Evolutionary conservation across 2,797 vertebrate genomes (phyloP), one percentile per base, ranked within the genome.

Genomic region (Rhynchotus rufescens): DNA sequence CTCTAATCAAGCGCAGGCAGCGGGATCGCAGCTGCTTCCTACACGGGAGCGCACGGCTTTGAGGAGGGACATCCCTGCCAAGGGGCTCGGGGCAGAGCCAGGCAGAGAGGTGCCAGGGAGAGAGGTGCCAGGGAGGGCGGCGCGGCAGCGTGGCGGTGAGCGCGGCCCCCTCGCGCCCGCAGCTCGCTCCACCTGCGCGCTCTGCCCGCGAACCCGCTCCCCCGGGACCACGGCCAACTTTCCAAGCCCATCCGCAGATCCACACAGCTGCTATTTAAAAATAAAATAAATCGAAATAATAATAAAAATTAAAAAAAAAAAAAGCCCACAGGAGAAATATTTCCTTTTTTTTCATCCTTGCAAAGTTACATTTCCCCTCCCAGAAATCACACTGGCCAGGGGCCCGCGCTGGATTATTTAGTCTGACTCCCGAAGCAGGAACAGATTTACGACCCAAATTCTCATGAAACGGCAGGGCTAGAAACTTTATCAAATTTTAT

Each of bases 371-470:
- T 93, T 94, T 91, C 71, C 67, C 77, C 82, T 92, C 80, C 71
- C 80, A 90, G 57, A 51, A 17, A 34, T 81, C 88, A 28, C 67
- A 68, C 84, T 94, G 93, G 86, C 88, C 1, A 0, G 47, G 44
- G 79, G 88, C 81, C 90, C 73, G 6, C 0, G 47, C 28, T 68
- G 84, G 79, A 84, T 88, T 96, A 95, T 94, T 96, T 92, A 92
- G 90, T 88, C 82, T 84, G 84, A 94, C 82, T 96, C 88, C 82
- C 52, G 67, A 89, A 88, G 90, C 77, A 90, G 56, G 68, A 92
- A 87, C 60, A 94, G 77, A 90, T 94, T 94, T 96, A 90, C 67
- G 80, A 87, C 91, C 90, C 82, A 90, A 90, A 94, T 88, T 93
- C 82, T 85, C 90, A 86, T 77, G 84, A 90, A 96, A 93, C 0